A percentile compares a stretch with the other conserved stretches of the same genome.
Evolutionary conservation across 1,140 invertebrate genomes (phyloP).

Genomic region (Akabosia matsudoensis): DNA sequence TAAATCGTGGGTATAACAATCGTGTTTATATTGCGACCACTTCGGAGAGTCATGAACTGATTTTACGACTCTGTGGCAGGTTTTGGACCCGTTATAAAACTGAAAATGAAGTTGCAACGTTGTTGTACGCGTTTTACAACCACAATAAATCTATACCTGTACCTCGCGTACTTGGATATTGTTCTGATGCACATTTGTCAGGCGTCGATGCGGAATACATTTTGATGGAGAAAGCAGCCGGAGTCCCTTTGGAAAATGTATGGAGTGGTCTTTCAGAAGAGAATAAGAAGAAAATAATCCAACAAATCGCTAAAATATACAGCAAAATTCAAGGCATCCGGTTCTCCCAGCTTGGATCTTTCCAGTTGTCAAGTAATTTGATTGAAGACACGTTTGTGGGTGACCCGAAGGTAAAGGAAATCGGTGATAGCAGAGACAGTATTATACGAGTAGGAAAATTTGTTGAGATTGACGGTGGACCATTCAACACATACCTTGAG

Average conservation of each 20-base stretch:
- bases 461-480: conserved; percentile 3
- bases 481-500: conserved; percentile 20
- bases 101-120: conserved; percentile 23
- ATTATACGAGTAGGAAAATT: not conserved
- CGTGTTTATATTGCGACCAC: conserved; percentile 22
- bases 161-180: conserved; percentile 17
- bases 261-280: not conserved
- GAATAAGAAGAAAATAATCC: not conserved
- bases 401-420: not conserved
- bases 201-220: conserved; percentile 26
- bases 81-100: conserved; percentile 27
- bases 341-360: conserved; percentile 12
- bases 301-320: not conserved
- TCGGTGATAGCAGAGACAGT: not conserved
- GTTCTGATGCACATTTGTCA: not conserved
- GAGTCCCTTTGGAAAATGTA: conserved; percentile 22
- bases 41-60: not conserved
- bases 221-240: conserved; percentile 6
- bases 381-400: not conserved
- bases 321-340: not conserved
- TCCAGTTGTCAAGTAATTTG: not conserved
- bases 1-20: conserved; percentile 28
- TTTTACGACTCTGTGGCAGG: conserved; percentile 5
- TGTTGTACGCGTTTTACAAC: not conserved
- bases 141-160: not conserved